These are phyloP conservation scores for Porites lutea DNA, from an alignment of 64 coral and sea anemone genomes.

Conservation along the genomic window DNA sequence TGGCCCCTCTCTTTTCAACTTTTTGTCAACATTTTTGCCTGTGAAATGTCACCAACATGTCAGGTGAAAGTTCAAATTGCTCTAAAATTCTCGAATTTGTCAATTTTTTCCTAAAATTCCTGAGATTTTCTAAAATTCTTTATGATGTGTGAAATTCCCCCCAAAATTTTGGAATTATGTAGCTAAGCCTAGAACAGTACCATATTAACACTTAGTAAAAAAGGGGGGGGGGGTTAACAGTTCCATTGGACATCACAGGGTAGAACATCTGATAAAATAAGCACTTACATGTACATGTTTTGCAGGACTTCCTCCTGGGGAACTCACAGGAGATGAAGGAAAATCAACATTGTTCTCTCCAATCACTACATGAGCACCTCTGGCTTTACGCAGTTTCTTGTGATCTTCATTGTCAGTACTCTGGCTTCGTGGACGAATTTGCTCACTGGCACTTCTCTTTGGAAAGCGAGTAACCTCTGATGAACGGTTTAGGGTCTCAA, in stretches of 20 bases:
- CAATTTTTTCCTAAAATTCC: no score
- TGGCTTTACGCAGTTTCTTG: slow-evolving; percentile 72
- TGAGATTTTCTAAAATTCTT: no score
- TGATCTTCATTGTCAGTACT: slow-evolving; percentile 73
- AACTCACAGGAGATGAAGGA: slow-evolving; percentile 70
- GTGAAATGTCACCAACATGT: no score
- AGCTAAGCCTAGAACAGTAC: no score
- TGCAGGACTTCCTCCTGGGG: slow-evolving; percentile 56
- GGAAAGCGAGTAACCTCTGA: slow-evolving; percentile 6
- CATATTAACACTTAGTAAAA: no score
- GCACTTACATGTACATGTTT: slow-evolving; percentile 46
- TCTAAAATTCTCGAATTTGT: no score
- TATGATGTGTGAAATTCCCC: no score
- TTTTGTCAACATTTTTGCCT: no score
- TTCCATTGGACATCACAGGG: not conserved
- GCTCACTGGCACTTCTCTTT: slow-evolving; percentile 45
- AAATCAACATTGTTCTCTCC: slow-evolving; percentile 77
- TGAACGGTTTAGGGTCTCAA: not conserved
- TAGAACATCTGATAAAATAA: not conserved
- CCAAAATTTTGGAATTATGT: no score
- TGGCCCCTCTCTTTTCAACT: no score
- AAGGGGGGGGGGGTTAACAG: not conserved
- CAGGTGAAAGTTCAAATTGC: no score
- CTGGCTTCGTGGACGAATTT: slow-evolving; percentile 51
- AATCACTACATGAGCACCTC: slow-evolving; percentile 78